phyloP scores from a whole-genome alignment of 2,113 vertebrate species.

The Scartelaos histophorus region DNA sequence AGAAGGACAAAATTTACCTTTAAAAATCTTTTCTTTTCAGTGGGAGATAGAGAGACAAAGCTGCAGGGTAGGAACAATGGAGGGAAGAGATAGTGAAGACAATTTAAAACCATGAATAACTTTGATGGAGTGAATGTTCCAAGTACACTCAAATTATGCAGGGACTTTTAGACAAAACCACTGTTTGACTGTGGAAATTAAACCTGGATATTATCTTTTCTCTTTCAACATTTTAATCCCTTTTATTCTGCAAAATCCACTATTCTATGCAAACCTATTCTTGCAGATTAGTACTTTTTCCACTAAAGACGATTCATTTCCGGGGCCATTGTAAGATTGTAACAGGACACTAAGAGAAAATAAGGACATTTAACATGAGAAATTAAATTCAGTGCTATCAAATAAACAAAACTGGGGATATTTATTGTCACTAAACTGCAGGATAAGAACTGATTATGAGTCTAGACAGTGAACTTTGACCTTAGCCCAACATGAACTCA shows the following conservation, averaged over 20 bases:
- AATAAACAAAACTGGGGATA: not conserved
- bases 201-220: not conserved
- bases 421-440: not conserved
- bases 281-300: constrained; percentile 12
- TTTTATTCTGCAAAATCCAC: not conserved
- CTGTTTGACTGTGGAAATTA: not conserved
- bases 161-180: constrained; percentile 9
- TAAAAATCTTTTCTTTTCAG: constrained; percentile 40
- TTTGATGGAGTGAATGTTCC: not conserved
- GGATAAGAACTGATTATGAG: not conserved
- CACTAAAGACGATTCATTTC: not conserved
- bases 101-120: constrained; percentile 10
- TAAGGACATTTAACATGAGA: not conserved
- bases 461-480: constrained; percentile 9
- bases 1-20: constrained; percentile 41
- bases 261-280: not conserved
- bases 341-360: not conserved
- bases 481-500: not conserved
- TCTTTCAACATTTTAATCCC: constrained; percentile 1
- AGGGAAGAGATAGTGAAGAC: constrained; percentile 35
- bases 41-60: constrained; percentile 12
- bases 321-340: not conserved
- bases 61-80: constrained; percentile 1
- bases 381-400: not conserved
- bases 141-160: not conserved